phyloP scores from a whole-genome alignment of 2,888 invertebrate species.

The Nomada goodeniana region DNA sequence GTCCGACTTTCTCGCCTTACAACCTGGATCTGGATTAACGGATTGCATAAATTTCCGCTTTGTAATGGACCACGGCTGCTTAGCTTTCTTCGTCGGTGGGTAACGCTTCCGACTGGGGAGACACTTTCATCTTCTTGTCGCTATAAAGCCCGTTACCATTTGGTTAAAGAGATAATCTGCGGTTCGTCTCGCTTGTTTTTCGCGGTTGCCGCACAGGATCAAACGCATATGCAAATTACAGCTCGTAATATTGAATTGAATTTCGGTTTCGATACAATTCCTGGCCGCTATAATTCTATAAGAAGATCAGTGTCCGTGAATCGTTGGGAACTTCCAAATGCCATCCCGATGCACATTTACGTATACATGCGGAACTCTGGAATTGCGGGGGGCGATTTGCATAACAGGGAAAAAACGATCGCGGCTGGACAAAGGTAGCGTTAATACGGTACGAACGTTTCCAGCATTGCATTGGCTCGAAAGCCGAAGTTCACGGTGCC shows the following conservation, averaged over 20 bases:
- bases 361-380: no score
- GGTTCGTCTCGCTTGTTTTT: neutral
- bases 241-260: neutral
- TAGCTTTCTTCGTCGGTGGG: slow-evolving; percentile 5
- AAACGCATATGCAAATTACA: neutral
- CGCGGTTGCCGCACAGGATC: no score
- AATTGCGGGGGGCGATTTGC: slow-evolving; percentile 4
- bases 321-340: neutral
- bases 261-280: no score
- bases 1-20: slow-evolving; percentile 21
- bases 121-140: neutral
- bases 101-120: neutral
- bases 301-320: neutral
- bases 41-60: slow-evolving; percentile 59
- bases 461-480: neutral
- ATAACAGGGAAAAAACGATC: slow-evolving; percentile 9
- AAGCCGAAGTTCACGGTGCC: neutral
- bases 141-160: slow-evolving; percentile 7
- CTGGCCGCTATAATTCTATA: neutral
- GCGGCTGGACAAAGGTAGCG: neutral
- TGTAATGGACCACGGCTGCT: slow-evolving; percentile 22
- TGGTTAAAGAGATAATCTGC: neutral
- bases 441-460: slow-evolving; percentile 24
- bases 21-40: slow-evolving; percentile 55
- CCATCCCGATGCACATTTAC: neutral